Percentiles rank a stretch among this genome's conserved stretches.
These are phyloP conservation scores for Gymnoscelis rufifasciata DNA, from an alignment of 2,888 invertebrate genomes.

Conservation along the genomic window DNA sequence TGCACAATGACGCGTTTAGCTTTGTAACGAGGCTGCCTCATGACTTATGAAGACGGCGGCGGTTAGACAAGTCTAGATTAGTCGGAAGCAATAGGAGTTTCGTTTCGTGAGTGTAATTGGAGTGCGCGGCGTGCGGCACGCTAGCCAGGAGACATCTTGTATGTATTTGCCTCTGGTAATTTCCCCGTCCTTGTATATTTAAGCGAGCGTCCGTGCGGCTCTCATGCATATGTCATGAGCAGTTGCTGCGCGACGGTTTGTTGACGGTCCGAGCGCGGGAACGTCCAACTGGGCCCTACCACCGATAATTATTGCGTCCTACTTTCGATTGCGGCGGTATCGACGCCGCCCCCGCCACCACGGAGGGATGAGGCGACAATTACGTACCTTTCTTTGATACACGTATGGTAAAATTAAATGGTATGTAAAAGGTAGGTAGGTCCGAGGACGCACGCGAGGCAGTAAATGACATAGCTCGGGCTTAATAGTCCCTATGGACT, in stretches of 20 bases:
- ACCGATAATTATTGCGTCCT: conserved; percentile 71
- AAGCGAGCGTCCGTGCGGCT: conserved; percentile 63
- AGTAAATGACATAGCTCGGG: conserved; percentile 53
- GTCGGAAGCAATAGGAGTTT: conserved; percentile 49
- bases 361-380: conserved; percentile 71
- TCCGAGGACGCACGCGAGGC: conserved; percentile 56
- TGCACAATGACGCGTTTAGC: conserved; percentile 60
- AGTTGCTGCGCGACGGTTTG: conserved; percentile 77
- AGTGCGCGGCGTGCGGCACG: conserved; percentile 59
- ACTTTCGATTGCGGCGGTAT: conserved; percentile 68
- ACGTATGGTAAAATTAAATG: conserved; percentile 63
- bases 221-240: conserved; percentile 79
- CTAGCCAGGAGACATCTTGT: conserved; percentile 64
- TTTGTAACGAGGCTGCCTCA: conserved; percentile 54
- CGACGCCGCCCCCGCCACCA: conserved; percentile 45
- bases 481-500: conserved; percentile 48
- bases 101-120: conserved; percentile 69
- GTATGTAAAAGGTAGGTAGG: conserved; percentile 63
- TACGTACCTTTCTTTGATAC: conserved; percentile 59
- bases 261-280: conserved; percentile 73
- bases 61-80: conserved; percentile 52
- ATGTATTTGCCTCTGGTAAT: conserved; percentile 73
- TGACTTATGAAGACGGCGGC: conserved; percentile 64
- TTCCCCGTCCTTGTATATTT: conserved; percentile 74
- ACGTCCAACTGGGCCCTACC: conserved; percentile 56